Percentiles rank a stretch among this genome's conserved stretches.
These are phyloP conservation scores for Bos indicus DNA, from an alignment of 2,113 vertebrate species.

Conservation along the genomic window DNA sequence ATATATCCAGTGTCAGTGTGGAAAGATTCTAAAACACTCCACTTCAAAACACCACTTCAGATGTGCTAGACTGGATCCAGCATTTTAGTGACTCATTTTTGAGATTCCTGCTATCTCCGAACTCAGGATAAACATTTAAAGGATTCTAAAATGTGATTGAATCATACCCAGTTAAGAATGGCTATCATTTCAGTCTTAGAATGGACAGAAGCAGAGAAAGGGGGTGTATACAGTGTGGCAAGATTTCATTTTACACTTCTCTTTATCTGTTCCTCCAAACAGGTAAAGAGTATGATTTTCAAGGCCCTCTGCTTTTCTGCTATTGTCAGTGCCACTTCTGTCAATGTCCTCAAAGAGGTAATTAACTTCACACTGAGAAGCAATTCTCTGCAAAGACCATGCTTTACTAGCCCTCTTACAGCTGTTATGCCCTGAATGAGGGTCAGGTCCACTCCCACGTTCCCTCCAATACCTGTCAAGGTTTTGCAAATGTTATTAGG, in stretches of 20 bases:
- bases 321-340: slow-evolving; percentile 40
- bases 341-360: slow-evolving; percentile 7
- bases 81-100: slow-evolving; percentile 24
- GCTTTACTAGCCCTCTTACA: slow-evolving; percentile 33
- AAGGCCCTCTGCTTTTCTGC: slow-evolving; percentile 23
- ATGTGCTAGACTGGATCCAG: not conserved
- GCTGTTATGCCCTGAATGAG: not conserved
- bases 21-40: not conserved
- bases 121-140: not conserved
- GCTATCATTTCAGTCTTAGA: not conserved
- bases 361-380: slow-evolving; percentile 51
- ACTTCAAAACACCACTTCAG: not conserved
- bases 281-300: slow-evolving; percentile 3
- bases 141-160: slow-evolving; percentile 5
- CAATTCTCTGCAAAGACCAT: not conserved
- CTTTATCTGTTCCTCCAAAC: not conserved
- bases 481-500: slow-evolving; percentile 25
- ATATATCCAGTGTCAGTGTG: not conserved
- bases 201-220: not conserved
- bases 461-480: slow-evolving; percentile 24
- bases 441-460: not conserved
- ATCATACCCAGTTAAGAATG: not conserved
- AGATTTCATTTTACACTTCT: not conserved
- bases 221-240: not conserved
- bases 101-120: not conserved